Conservation (phyloP, 2,113 vertebrate genomes). For the Galemys pyrenaicus region DNA sequence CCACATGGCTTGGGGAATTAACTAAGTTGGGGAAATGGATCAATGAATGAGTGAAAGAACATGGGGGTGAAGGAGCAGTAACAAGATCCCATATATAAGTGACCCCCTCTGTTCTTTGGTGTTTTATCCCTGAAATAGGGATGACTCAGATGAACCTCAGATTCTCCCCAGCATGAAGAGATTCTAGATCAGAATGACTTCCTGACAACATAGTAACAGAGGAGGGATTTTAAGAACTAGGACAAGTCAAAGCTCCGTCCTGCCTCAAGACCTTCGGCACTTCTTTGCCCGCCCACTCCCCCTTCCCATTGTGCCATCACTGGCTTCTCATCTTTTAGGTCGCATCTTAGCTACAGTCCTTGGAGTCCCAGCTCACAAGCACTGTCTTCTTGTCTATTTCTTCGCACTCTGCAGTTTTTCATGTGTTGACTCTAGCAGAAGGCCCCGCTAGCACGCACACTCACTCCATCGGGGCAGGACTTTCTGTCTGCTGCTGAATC, state of each 20-base stretch:
- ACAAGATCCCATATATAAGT: not conserved
- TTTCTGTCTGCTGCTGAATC: not conserved
- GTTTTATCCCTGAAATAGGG: not conserved
- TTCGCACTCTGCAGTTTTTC: too few relatives aligned
- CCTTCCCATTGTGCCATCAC: accelerated
- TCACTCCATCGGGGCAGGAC: not conserved
- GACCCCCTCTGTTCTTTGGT: not conserved
- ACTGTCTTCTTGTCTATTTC: not conserved
- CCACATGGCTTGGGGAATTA: not conserved
- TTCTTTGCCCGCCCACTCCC: not conserved
- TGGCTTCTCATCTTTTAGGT: not conserved
- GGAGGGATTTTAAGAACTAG: not conserved
- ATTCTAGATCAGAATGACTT: not conserved
- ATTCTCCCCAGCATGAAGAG: not conserved
- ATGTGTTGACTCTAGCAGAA: too few relatives aligned
- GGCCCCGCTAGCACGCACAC: too few relatives aligned
- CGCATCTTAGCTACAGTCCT: not conserved
- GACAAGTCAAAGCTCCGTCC: not conserved
- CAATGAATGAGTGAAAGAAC: not conserved
- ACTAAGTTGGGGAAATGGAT: not conserved
- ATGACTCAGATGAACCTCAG: not conserved
- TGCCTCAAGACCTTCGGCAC: not conserved
- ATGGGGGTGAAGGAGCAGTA: not conserved
- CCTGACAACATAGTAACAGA: not conserved
- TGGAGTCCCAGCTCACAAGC: too few relatives aligned